Evolutionary conservation across 2,797 vertebrate species (phyloP).

Genomic region (Apogon hyalosoma): DNA sequence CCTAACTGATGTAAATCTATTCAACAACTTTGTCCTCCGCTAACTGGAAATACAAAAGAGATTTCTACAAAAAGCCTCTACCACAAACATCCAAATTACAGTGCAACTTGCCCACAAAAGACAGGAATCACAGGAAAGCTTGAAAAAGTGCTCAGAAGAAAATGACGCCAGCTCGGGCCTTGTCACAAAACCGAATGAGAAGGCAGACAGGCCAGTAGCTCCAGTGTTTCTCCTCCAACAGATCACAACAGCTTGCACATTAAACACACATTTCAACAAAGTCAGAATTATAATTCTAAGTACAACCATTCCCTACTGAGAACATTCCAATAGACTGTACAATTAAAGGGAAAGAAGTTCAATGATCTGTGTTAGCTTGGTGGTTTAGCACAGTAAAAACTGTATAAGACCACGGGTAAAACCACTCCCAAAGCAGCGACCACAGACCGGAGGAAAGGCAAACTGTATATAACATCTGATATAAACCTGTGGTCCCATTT

Average conservation of each 20-base stretch:
- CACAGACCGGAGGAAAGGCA: neutral
- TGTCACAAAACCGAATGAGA: slow-evolving; percentile 15
- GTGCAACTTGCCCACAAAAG: slow-evolving; percentile 45
- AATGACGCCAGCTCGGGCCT: slow-evolving; percentile 9
- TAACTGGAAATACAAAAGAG: slow-evolving; percentile 33
- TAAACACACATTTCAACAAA: slow-evolving; percentile 26
- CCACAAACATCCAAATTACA: slow-evolving; percentile 44
- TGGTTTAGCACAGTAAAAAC: neutral
- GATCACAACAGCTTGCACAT: slow-evolving; percentile 6
- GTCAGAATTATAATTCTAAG: slow-evolving; percentile 17
- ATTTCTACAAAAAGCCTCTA: slow-evolving; percentile 31
- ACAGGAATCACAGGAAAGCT: slow-evolving; percentile 23
- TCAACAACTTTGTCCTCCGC: slow-evolving; percentile 10
- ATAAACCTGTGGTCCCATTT: neutral
- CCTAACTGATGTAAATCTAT: slow-evolving; percentile 22
- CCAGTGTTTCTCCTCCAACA: slow-evolving; percentile 13
- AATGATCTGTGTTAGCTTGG: neutral
- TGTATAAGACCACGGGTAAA: neutral
- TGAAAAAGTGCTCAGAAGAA: slow-evolving; percentile 62
- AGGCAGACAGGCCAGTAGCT: slow-evolving; percentile 33
- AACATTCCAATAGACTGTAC: slow-evolving; percentile 45
- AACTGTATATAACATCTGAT: neutral
- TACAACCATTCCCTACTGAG: slow-evolving; percentile 36
- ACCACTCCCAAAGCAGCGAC: neutral
- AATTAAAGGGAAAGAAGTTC: slow-evolving; percentile 13